Base-by-base conservation (phyloP, 2,113 vertebrate species). In the Eurystomus gularis region DNA sequence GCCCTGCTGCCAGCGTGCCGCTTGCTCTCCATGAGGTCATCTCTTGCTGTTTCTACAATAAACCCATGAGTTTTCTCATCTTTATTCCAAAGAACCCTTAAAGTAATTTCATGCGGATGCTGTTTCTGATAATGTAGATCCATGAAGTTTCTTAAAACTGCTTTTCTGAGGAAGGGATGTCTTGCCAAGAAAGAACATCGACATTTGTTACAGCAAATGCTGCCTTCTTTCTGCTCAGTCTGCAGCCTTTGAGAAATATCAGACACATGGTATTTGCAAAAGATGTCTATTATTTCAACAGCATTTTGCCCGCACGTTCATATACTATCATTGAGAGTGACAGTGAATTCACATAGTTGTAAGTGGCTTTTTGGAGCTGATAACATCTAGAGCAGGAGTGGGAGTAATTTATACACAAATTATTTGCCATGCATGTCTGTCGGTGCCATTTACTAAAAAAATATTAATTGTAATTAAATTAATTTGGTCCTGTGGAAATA, bases 401-500 rank as follows among this genome's bases (percentile, higher is more conserved):
- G 91, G 91, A 94, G 77, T 62, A 93, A 91, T 96, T 94, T 93
- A 88, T 84, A 88, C 35, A 1, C 60, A 84, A 65, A 81, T 95
- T 76, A 88, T 96, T 97, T 96, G 48, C 79, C 35, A 5, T 68
- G 49, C 26, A 5, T 71, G 80, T 89, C 78, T 72, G 80, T 18
- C 82, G 51, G 42, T 83, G 60, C 62, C 65, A 46, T 94, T 96
- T 95, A 58, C 73, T 82, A 89, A 93, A 79, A 70, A 91, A 81
- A 90, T 29, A 96, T 87, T 95, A 93, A 96, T 91, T 90, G 82
- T 88, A 93, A 93, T 97, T 90, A 88, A 96, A 93, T 93, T 84
- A 88, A 85, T 95, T 64, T 72, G 42, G 44, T 94, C 85, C 75
- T 54, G 23, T 94, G 94, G 82, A 95, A 96, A 92, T 96, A 90